Conservation (phyloP, 2,888 invertebrate genomes). For the Limnephilus lunatus region DNA sequence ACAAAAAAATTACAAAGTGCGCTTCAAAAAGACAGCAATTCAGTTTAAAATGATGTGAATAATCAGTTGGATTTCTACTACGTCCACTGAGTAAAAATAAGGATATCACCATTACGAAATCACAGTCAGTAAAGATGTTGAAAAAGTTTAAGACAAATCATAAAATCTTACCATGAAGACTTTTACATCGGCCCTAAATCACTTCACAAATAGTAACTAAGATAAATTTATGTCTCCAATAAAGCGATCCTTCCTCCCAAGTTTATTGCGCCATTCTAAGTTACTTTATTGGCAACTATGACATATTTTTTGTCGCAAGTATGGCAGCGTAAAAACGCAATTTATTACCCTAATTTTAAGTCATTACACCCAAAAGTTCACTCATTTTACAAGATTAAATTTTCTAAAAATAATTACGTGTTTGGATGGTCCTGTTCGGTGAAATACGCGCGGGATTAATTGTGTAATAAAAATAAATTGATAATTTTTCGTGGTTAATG, state of each 20-base stretch:
- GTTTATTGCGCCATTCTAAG: slow-evolving; percentile 15
- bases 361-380: neutral
- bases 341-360: slow-evolving; percentile 20
- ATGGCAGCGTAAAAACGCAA: slow-evolving; percentile 12
- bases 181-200: slow-evolving; percentile 33
- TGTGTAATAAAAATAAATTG: neutral
- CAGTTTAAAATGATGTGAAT: too few relatives aligned
- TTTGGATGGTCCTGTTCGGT: neutral
- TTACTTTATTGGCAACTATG: slow-evolving; percentile 39
- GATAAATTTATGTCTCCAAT: slow-evolving; percentile 17
- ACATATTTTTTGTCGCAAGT: slow-evolving; percentile 32
- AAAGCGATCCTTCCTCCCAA: neutral
- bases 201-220: slow-evolving; percentile 28
- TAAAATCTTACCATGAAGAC: slow-evolving; percentile 20
- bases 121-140: neutral
- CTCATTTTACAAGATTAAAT: neutral
- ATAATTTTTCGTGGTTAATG: too few relatives aligned
- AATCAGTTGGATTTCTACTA: neutral
- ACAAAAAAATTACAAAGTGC: too few relatives aligned
- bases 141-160: slow-evolving; percentile 13
- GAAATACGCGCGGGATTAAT: neutral
- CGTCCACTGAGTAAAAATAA: neutral
- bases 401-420: neutral
- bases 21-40: too few relatives aligned
- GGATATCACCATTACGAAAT: neutral